phyloP scores from a whole-genome alignment of 2,797 vertebrate species.

The Acipenser transmontanus region DNA sequence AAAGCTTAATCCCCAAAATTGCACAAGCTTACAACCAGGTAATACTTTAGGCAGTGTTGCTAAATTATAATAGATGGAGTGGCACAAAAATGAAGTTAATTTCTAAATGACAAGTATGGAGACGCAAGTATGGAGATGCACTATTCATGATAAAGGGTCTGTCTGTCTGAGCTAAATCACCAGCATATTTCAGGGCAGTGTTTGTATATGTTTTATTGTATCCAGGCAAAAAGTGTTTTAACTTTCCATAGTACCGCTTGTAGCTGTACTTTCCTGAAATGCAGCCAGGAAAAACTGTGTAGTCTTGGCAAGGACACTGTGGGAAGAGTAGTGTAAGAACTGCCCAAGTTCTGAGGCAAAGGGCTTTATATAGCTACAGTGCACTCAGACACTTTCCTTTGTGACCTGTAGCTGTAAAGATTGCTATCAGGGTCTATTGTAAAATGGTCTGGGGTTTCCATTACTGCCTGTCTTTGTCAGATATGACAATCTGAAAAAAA shows the following conservation, averaged over 20 bases:
- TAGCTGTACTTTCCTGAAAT: slow-evolving; percentile 93
- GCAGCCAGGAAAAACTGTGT: slow-evolving; percentile 94
- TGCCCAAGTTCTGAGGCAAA: slow-evolving; percentile 54
- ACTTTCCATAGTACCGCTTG: slow-evolving; percentile 82
- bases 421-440: slow-evolving; percentile 56
- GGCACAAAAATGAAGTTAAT: not conserved
- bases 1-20: no score
- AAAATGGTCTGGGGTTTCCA: slow-evolving; percentile 54
- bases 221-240: slow-evolving; percentile 86
- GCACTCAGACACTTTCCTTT: slow-evolving; percentile 65
- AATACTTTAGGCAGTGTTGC: not conserved
- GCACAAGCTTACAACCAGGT: no score
- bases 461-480: slow-evolving; percentile 50
- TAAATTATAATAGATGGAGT: not conserved
- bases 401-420: slow-evolving; percentile 51
- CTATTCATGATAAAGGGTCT: slow-evolving; percentile 44
- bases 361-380: slow-evolving; percentile 58
- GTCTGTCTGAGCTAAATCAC: slow-evolving; percentile 52
- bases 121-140: slow-evolving; percentile 31
- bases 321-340: slow-evolving; percentile 76
- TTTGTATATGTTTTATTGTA: slow-evolving; percentile 87
- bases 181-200: slow-evolving; percentile 56
- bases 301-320: slow-evolving; percentile 79
- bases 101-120: slow-evolving; percentile 22
- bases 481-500: not conserved